Evolutionary conservation across 2,113 vertebrate species (phyloP), one percentile per base, ranked within the genome.

Genomic region (Cichladusa arquata): DNA sequence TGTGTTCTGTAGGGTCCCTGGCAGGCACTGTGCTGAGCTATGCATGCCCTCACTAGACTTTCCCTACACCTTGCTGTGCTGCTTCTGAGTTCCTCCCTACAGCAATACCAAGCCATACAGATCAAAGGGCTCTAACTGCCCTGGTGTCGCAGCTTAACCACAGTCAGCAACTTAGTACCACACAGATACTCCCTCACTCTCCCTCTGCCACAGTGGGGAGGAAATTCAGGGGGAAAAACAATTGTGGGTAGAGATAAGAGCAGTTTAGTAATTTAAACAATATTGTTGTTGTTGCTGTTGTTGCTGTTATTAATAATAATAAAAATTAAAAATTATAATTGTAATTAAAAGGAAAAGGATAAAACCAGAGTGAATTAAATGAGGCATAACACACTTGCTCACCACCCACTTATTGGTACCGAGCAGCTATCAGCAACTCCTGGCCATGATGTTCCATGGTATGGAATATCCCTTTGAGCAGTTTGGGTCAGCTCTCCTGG

Each of bases 111-210:
- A 48, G 36, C n/a, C 3, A 0, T 18, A 57, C 9, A 86, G 62
- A 86, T 69, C 62, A 88, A 95, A 93, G 82, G 6, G 23, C 48
- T 80, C 48, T 86, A 81, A 20, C 34, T 57, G 31, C 31, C 85
- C 34, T 48, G 31, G 34, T 15, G 25, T 64, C 2, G 0, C 25
- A 56, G 42, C 42, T 88, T 26, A 56, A 34, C 34, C 0, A 0
- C 57, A 64, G 29, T 29, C 0, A 0, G 42, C 25, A 56, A 26
- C 34, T 56, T 42, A 48, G 25, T 8, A 14, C 11, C 25, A 48
- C 66, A 31, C 42, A 64, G 48, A 64, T 71, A 25, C 19, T n/a
- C 29, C 29, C 40, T 54, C 57, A 29, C 48, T 70, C 44, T 76
- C 25, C 34, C 16, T 57, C n/a, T 70, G 56, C 48, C 74, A 31